These are phyloP conservation scores for Antrozous pallidus DNA, from an alignment of 2,797 vertebrate species.

Conservation along the genomic window DNA sequence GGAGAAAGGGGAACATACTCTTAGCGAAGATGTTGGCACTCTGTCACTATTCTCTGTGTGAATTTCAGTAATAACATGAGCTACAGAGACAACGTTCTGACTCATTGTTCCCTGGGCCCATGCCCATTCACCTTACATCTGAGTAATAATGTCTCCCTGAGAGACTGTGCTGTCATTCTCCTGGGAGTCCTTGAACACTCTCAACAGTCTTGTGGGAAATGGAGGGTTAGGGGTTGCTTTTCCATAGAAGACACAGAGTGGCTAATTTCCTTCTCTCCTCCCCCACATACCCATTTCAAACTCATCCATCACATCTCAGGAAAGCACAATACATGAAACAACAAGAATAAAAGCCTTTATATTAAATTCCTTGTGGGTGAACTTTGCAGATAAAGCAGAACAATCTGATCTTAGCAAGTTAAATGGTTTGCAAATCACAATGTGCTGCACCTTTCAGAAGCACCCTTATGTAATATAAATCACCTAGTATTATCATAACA, in stretches of 20 bases:
- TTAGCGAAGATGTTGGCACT: not conserved
- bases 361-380: slow-evolving; percentile 76
- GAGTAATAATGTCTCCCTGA: not conserved
- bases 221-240: slow-evolving; percentile 19
- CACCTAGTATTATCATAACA: slow-evolving; percentile 75
- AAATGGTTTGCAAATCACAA: slow-evolving; percentile 78
- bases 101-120: not conserved
- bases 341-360: slow-evolving; percentile 74
- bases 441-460: slow-evolving; percentile 72
- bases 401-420: slow-evolving; percentile 75
- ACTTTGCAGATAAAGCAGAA: slow-evolving; percentile 72
- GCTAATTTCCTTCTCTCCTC: slow-evolving; percentile 57
- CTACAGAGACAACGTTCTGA: not conserved
- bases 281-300: slow-evolving; percentile 62
- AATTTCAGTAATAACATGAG: not conserved
- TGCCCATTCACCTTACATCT: slow-evolving; percentile 15
- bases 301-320: slow-evolving; percentile 71
- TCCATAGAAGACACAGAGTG: not conserved
- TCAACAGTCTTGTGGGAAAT: slow-evolving; percentile 19
- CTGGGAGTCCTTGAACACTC: slow-evolving; percentile 34
- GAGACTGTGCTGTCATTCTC: not conserved
- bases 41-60: not conserved
- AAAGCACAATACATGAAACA: slow-evolving; percentile 71
- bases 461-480: slow-evolving; percentile 72
- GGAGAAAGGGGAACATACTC: not conserved